Percentiles rank a stretch among this genome's conserved stretches.
phyloP scores from a whole-genome alignment of 2,888 invertebrate genomes.

The Ptilodon capucinus region DNA sequence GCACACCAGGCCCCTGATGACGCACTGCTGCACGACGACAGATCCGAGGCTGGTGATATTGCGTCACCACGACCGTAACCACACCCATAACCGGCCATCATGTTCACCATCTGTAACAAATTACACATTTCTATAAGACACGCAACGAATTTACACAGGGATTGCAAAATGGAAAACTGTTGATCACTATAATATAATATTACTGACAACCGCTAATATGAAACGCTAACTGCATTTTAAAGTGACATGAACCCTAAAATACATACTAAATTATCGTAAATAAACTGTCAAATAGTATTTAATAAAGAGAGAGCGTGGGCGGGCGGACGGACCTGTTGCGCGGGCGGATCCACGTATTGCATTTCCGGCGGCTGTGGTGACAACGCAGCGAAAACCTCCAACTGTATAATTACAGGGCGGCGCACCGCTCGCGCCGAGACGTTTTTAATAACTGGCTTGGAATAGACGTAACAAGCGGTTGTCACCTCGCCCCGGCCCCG shows the following conservation, averaged over 20 bases:
- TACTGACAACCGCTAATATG: background rate
- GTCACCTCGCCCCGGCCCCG: conserved; percentile 75
- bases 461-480: conserved; percentile 82
- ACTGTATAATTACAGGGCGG: conserved; percentile 82
- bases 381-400: conserved; percentile 72
- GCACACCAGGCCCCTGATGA: conserved; percentile 69
- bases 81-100: conserved; percentile 71
- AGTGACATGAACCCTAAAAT: conserved; percentile 9
- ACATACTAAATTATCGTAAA: conserved; percentile 31
- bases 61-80: conserved; percentile 78
- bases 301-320: conserved; percentile 53
- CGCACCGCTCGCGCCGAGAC: conserved; percentile 82
- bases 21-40: conserved; percentile 73
- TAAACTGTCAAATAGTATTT: conserved; percentile 44
- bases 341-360: conserved; percentile 80
- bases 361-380: conserved; percentile 76
- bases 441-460: conserved; percentile 84
- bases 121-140: conserved; percentile 11
- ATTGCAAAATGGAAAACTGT: conserved; percentile 10
- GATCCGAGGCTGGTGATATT: conserved; percentile 72
- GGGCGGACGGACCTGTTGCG: conserved; percentile 79
- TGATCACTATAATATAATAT: background rate
- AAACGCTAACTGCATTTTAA: conserved; percentile 15
- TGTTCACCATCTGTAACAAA: conserved; percentile 73
- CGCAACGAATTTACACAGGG: background rate